phyloP scores from a whole-genome alignment of 2,797 vertebrate genomes.

The Artibeus lituratus region DNA sequence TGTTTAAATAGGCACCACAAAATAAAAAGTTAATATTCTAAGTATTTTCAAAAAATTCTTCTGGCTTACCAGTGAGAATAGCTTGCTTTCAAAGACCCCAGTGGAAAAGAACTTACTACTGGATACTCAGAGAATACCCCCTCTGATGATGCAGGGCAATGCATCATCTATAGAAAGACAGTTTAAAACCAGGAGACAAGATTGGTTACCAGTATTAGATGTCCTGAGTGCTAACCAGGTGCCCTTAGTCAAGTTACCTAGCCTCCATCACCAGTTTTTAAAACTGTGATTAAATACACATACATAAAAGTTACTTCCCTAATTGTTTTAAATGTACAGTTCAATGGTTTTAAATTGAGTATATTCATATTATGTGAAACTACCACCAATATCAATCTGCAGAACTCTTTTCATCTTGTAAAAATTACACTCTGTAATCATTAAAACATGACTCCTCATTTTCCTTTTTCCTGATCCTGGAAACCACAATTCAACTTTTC shows the following conservation, averaged over 20 bases:
- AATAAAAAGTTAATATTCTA: not conserved
- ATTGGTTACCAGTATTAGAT: accelerated
- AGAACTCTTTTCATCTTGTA: not conserved
- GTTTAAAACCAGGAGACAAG: accelerated
- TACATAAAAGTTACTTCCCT: not conserved
- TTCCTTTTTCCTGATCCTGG: not conserved
- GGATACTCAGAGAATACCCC: not conserved
- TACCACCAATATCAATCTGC: not conserved
- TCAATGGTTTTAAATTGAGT: not conserved
- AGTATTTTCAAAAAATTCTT: not conserved
- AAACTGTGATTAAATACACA: not conserved
- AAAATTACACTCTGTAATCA: not conserved
- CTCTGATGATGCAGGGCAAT: not conserved
- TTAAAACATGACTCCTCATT: not conserved
- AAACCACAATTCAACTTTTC: not conserved
- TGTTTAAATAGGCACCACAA: not conserved
- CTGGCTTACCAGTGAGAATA: not conserved
- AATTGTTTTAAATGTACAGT: not conserved
- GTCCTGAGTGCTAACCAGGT: accelerated
- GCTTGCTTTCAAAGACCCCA: not conserved
- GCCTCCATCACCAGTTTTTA: not conserved
- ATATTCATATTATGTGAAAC: not conserved
- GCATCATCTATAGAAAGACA: not conserved
- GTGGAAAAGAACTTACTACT: not conserved
- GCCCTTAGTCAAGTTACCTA: no score